Percentiles rank a stretch among this genome's conserved stretches.
phyloP scores from a whole-genome alignment of 2,888 invertebrate genomes.

The Rotaria macrura region DNA sequence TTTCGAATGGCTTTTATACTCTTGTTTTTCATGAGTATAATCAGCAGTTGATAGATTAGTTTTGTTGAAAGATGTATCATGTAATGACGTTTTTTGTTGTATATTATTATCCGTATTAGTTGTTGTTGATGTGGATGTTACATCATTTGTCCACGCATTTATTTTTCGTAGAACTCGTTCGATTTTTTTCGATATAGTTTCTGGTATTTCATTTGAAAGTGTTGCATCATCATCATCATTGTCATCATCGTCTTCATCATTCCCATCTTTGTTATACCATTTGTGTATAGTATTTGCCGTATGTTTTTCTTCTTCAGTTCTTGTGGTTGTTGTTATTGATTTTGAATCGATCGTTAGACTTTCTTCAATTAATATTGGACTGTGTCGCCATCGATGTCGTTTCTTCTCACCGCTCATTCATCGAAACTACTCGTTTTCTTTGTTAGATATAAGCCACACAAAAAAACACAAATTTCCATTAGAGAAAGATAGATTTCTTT shows the following conservation, averaged over 20 bases:
- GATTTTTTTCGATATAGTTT: background rate
- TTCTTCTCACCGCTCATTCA: slow-evolving; percentile 2
- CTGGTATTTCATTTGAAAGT: no score
- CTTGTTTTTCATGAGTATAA: slow-evolving; percentile 14
- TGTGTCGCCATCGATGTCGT: background rate
- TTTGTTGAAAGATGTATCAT: slow-evolving; percentile 20
- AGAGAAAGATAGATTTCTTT: background rate
- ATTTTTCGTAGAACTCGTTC: background rate
- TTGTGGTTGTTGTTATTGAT: background rate
- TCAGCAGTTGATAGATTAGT: slow-evolving; percentile 20
- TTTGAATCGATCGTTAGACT: background rate
- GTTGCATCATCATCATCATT: background rate
- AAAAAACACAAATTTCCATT: background rate
- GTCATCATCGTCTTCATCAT: background rate
- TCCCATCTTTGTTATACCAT: background rate
- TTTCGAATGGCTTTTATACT: background rate
- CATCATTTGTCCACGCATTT: background rate
- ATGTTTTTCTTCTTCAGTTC: background rate
- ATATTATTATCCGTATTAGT: background rate
- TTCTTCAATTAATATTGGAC: background rate
- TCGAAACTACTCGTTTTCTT: background rate
- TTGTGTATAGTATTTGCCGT: background rate
- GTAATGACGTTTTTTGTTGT: background rate
- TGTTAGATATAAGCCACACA: background rate
- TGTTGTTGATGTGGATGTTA: background rate